Evolutionary conservation across 2,113 vertebrate genomes (phyloP), one percentile per base, ranked within the genome.

Genomic region (Dasyornis broadbenti): DNA sequence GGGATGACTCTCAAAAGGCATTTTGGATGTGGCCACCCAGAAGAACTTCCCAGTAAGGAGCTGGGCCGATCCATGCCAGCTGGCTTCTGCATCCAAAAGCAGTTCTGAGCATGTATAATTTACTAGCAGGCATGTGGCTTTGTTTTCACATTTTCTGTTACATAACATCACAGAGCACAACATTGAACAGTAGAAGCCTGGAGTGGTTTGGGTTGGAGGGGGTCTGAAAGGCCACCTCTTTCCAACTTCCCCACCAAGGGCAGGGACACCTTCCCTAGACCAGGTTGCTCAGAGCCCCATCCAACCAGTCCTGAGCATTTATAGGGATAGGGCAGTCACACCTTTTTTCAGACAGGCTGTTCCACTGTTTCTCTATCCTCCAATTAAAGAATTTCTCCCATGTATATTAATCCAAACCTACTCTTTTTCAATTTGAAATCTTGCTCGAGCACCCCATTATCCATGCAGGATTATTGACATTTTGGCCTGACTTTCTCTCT

Each of bases 241-340:
- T 59, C 28, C 7, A 14, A 16, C 4, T 14, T 22, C 4, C 4
- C 16, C 8, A 24, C 7, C 7, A 16, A 28, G 13, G 39, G 3
- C 10, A 52, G 15, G 23, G 33, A 11, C 5, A 31, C 7, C 6
- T 66, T 45, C 23, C 6, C 33, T 21, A 6, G 10, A 30, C 30
- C 45, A 53, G 5, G 7, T 17, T 20, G 10, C 23, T 39, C 45
- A 21, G 23, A 45, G 15, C 6, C 10, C 24, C 53, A 22, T n/a
- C 20, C 61, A 47, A 24, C 30, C 20, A 53, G 24, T 28, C 39
- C 24, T 60, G 24, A 39, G 18, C 16, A 10, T 45, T 26, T 61
- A n/a, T 3, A 1, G 45, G 7, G 2, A 15, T 26, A 24, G 39
- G 9, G 7, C 6, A 45, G 16, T 7, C 20, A n/a, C 11, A 30